phyloP scores from a whole-genome alignment of 2,797 vertebrate species.

The Mormyrus proboscirostris region DNA sequence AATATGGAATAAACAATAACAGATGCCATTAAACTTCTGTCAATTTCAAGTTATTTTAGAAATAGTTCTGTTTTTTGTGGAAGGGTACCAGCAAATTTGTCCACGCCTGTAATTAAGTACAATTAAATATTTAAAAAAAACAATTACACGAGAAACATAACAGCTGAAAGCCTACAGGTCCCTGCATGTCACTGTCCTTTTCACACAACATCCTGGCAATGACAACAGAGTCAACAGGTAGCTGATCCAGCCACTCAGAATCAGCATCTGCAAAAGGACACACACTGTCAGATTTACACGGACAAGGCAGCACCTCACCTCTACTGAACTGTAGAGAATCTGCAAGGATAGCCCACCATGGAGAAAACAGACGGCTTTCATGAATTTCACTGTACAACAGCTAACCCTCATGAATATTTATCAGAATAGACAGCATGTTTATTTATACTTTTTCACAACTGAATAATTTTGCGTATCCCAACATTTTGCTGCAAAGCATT shows the following conservation, averaged over 20 bases:
- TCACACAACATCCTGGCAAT: background rate
- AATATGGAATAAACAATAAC: background rate
- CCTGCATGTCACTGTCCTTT: background rate
- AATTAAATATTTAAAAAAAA: background rate
- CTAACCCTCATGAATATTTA: slow-evolving; percentile 4
- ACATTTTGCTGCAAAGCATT: background rate
- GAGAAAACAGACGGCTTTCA: background rate
- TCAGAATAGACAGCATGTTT: background rate
- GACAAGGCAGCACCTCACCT: background rate
- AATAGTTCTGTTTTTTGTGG: background rate
- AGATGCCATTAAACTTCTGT: background rate
- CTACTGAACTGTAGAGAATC: background rate
- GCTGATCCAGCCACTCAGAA: background rate
- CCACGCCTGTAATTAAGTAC: background rate
- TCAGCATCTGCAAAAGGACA: background rate
- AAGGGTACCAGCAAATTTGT: background rate
- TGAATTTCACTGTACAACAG: background rate
- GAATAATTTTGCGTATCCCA: background rate
- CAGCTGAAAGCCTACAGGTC: background rate
- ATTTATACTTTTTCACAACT: background rate
- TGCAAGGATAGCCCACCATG: background rate
- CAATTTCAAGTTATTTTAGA: background rate
- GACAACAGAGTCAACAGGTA: background rate
- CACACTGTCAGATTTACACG: background rate
- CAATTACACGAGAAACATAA: background rate